phyloP scores from a whole-genome alignment of 2,888 invertebrate genomes.

The Exocentrus adspersus region DNA sequence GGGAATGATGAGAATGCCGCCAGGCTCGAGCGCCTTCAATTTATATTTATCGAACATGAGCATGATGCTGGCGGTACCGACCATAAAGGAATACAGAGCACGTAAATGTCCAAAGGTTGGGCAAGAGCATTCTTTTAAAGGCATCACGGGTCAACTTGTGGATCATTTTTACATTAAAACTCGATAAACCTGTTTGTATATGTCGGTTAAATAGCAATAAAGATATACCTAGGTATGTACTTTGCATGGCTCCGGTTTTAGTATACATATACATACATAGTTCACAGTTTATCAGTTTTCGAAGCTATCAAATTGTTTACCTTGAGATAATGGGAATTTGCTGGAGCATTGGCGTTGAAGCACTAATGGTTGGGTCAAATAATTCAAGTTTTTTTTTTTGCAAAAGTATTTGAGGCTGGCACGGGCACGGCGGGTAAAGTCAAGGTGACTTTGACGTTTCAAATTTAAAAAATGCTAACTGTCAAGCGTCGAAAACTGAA shows the following conservation, averaged over 20 bases:
- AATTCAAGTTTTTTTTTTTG: neutral
- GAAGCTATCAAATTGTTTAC: neutral
- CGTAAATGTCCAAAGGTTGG: neutral
- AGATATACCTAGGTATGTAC: no score
- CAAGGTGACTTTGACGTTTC: slow-evolving; percentile 38
- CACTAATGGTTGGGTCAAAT: neutral
- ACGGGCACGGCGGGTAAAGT: slow-evolving; percentile 6
- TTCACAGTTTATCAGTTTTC: no score
- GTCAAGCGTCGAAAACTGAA: no score
- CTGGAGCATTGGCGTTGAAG: neutral
- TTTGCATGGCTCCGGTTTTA: no score
- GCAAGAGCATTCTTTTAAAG: neutral
- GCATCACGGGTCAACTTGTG: neutral
- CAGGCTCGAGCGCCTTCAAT: neutral
- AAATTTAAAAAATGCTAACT: neutral
- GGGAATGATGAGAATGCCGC: slow-evolving; percentile 22
- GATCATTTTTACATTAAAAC: neutral
- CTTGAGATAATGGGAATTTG: neutral
- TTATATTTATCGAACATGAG: no score
- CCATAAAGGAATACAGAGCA: neutral
- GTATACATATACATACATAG: no score
- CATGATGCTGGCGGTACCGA: neutral
- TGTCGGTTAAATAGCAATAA: no score
- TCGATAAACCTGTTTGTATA: neutral
- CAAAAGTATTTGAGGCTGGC: neutral